These are phyloP conservation scores for Griposia aprilina DNA, from an alignment of 2,888 invertebrate species.

Conservation along the genomic window DNA sequence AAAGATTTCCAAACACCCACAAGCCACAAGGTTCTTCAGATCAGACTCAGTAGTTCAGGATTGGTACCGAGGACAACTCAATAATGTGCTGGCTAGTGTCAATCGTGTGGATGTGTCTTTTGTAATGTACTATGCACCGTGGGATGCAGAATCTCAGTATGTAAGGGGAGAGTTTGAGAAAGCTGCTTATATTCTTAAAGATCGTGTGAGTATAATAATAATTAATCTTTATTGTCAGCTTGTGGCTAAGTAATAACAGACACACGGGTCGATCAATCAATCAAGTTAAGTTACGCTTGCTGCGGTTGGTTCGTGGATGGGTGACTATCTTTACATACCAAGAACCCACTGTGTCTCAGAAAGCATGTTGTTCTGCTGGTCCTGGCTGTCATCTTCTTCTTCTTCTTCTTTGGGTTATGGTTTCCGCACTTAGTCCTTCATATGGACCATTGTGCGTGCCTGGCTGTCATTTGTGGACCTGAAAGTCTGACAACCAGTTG, in stretches of 20 bases:
- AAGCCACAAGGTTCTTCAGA: constrained; percentile 93
- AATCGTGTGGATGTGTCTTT: constrained; percentile 94
- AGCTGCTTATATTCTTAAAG: constrained; percentile 93
- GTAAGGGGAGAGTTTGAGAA: constrained; percentile 94
- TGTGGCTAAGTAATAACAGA: no score
- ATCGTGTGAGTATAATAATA: constrained; percentile 90
- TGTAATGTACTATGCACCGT: constrained; percentile 98
- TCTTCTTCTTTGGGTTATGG: no score
- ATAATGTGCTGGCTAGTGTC: constrained; percentile 91
- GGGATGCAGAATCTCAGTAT: constrained; percentile 96
- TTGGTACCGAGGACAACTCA: constrained; percentile 94
- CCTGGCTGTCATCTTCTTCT: no score
- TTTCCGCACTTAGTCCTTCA: no score
- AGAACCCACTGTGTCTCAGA: no score
- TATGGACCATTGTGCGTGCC: no score
- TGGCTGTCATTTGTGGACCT: no score
- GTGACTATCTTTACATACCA: not conserved
- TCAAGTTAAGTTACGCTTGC: no score
- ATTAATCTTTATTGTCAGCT: not conserved
- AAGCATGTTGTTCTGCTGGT: no score
- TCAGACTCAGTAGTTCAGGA: constrained; percentile 93
- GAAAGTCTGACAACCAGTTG: no score
- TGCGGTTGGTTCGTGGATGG: no score
- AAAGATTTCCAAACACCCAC: constrained; percentile 85
- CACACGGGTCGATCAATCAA: no score